A percentile compares a stretch with the other conserved stretches of the same genome.
Conservation (phyloP, 2,113 vertebrate genomes). For the Chiloscyllium plagiosum region DNA sequence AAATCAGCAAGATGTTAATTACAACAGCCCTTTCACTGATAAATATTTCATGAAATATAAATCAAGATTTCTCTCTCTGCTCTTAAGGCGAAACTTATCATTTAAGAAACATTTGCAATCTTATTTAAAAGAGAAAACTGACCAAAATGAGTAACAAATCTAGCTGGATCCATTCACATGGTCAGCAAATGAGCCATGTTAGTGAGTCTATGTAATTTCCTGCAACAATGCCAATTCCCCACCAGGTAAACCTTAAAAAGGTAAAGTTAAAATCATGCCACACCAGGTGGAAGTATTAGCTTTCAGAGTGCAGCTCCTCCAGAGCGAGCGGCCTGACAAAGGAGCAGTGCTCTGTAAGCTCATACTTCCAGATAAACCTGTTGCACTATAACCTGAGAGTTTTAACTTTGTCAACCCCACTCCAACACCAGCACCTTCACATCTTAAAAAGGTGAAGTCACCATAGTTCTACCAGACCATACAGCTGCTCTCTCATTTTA, state of each 20-base stretch:
- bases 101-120: neutral
- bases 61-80: neutral
- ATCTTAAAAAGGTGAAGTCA: neutral
- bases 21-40: neutral
- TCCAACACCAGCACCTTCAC: too few relatives aligned
- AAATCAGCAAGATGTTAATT: neutral
- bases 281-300: too few relatives aligned
- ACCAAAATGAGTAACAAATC: neutral
- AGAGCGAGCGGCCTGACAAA: too few relatives aligned
- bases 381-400: too few relatives aligned
- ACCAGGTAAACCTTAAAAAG: neutral
- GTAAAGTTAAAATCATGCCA: too few relatives aligned
- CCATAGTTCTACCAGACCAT: too few relatives aligned
- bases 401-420: too few relatives aligned
- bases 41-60: neutral
- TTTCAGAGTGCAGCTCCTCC: too few relatives aligned
- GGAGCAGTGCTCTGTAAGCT: too few relatives aligned
- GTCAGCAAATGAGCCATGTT: neutral
- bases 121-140: neutral
- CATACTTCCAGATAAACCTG: too few relatives aligned
- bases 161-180: neutral
- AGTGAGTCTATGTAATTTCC: neutral
- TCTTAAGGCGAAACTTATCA: neutral
- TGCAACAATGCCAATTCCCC: neutral
- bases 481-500: too few relatives aligned